Percentiles rank a stretch among this genome's conserved stretches.
Conservation (phyloP, 2,113 vertebrate species). For the Xiphias gladius region DNA sequence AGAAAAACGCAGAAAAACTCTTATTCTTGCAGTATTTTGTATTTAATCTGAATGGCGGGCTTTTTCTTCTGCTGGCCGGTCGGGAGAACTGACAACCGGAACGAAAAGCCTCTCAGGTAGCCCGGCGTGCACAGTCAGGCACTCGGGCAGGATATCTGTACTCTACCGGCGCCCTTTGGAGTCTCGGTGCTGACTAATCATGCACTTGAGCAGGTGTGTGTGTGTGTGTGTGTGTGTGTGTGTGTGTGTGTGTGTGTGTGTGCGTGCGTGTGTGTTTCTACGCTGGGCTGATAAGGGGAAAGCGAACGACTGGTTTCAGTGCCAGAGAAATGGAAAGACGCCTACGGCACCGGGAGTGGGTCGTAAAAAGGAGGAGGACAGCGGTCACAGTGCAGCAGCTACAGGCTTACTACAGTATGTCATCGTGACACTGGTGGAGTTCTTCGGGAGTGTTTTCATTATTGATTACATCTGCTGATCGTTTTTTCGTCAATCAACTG, state of each 20-base stretch:
- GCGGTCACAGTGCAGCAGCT: fast-evolving
- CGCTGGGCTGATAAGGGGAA: not conserved
- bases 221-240: not conserved
- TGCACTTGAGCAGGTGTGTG: not conserved
- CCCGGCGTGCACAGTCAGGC: not conserved
- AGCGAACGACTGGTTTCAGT: constrained; percentile 9
- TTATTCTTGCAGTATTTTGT: no score
- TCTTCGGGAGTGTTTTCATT: not conserved
- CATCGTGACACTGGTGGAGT: no score
- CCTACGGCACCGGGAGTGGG: not conserved
- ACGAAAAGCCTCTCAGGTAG: not conserved
- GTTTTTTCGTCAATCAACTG: not conserved
- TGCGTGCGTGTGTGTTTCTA: not conserved
- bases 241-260: not conserved
- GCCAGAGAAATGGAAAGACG: not conserved
- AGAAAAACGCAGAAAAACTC: no score
- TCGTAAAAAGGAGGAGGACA: constrained; percentile 15
- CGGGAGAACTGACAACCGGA: no score
- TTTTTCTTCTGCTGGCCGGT: no score
- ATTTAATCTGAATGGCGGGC: no score
- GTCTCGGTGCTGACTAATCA: constrained; percentile 1
- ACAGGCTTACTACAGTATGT: not conserved
- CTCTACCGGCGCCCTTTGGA: constrained; percentile 42
- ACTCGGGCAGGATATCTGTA: not conserved
- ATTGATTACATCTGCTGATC: not conserved